These are phyloP conservation scores for Gallinago solitaria DNA, from an alignment of 2,797 vertebrate genomes.

Conservation along the genomic window DNA sequence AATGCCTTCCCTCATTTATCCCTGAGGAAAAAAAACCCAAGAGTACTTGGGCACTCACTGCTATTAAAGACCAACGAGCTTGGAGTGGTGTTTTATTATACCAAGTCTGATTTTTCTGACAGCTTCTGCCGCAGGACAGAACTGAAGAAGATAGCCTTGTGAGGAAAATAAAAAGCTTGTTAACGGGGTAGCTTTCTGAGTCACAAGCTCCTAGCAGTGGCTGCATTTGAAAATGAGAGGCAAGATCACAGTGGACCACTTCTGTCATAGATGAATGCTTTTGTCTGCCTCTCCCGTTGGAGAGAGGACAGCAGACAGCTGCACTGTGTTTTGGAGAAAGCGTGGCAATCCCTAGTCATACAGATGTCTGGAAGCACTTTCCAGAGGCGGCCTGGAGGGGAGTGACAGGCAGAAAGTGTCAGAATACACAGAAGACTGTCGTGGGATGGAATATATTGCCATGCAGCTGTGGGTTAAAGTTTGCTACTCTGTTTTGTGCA, in stretches of 20 bases:
- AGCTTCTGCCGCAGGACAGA: neutral
- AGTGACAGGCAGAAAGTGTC: neutral
- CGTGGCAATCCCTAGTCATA: accelerated
- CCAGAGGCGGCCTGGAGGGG: neutral
- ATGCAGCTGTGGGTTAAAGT: accelerated
- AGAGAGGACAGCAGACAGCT: neutral
- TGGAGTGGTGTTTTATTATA: neutral
- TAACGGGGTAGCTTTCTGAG: neutral
- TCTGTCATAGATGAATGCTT: neutral
- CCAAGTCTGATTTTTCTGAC: neutral
- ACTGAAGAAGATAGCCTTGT: neutral
- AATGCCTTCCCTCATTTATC: neutral
- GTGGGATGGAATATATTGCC: neutral
- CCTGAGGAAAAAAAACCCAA: neutral
- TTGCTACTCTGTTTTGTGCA: constrained; percentile 38
- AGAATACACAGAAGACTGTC: neutral
- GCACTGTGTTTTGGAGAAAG: neutral
- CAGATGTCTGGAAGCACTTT: neutral
- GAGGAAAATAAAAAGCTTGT: neutral
- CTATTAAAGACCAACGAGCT: neutral
- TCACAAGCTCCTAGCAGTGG: neutral
- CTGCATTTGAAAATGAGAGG: neutral
- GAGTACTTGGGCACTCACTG: neutral
- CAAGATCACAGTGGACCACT: neutral
- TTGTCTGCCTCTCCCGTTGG: neutral